phyloP scores from a whole-genome alignment of 2,797 vertebrate species.

The Toxotes lorentzi region DNA sequence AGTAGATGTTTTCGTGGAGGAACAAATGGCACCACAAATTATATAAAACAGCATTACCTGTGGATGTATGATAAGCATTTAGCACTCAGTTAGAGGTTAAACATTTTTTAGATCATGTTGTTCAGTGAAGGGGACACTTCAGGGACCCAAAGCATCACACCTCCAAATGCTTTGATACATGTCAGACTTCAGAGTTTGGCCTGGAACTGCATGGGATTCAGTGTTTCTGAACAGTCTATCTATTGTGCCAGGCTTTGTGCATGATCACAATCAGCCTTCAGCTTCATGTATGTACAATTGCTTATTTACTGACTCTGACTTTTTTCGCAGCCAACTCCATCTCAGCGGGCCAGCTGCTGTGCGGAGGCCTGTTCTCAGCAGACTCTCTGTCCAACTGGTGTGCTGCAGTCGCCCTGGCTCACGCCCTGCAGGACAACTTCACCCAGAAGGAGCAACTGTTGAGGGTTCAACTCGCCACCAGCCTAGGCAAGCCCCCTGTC shows the following conservation, averaged over 20 bases:
- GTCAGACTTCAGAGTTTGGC: background rate
- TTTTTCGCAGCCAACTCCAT: slow-evolving; percentile 89
- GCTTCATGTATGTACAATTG: slow-evolving; percentile 1
- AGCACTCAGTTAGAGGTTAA: no score
- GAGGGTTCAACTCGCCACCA: slow-evolving; percentile 96
- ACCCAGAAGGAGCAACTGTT: slow-evolving; percentile 97
- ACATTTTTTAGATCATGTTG: background rate
- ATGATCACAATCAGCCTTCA: background rate
- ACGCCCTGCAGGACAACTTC: slow-evolving; percentile 95
- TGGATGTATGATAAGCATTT: no score
- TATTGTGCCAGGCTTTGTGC: background rate
- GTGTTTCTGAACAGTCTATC: background rate
- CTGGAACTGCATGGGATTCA: background rate
- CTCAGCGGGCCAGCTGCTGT: slow-evolving; percentile 96
- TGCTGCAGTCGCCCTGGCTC: slow-evolving; percentile 95
- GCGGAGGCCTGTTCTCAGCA: slow-evolving; percentile 95
- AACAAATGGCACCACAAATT: background rate
- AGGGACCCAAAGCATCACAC: background rate
- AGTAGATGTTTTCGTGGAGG: background rate
- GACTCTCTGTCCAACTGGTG: slow-evolving; percentile 99
- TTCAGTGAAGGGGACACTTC: background rate
- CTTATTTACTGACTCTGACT: background rate
- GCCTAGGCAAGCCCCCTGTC: slow-evolving; percentile 96
- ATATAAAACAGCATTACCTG: background rate
- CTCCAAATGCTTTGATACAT: background rate